Percentiles rank a stretch among this genome's conserved stretches.
These are phyloP conservation scores for Simalia tracyae DNA, from an alignment of 2,797 vertebrate species.

Conservation along the genomic window DNA sequence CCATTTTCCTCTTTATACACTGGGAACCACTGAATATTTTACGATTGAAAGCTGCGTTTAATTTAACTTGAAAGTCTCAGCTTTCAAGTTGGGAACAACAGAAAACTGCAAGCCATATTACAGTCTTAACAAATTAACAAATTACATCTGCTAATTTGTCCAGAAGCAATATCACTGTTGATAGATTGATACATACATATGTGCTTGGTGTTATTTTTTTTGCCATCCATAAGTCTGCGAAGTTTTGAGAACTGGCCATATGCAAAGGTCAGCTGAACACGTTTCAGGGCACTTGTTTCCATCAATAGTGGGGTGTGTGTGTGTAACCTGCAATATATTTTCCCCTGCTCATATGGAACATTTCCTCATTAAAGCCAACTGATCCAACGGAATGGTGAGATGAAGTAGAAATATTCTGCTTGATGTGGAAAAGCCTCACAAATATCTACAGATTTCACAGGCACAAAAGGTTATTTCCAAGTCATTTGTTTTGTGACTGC, in stretches of 20 bases:
- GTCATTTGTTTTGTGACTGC: neutral
- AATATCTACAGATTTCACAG: neutral
- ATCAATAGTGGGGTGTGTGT: neutral
- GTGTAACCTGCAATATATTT: neutral
- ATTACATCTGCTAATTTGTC: slow-evolving; percentile 5
- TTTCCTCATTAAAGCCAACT: neutral
- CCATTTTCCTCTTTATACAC: slow-evolving; percentile 20
- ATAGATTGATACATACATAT: slow-evolving; percentile 16
- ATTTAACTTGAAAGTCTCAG: slow-evolving; percentile 41
- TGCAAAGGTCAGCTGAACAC: neutral
- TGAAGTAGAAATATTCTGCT: neutral
- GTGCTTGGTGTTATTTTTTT: slow-evolving; percentile 41
- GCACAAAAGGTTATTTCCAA: neutral
- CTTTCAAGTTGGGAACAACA: slow-evolving; percentile 22
- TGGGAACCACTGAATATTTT: slow-evolving; percentile 33
- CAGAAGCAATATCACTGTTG: neutral
- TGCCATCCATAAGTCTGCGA: neutral
- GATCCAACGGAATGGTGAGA: neutral
- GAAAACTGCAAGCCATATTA: slow-evolving; percentile 21
- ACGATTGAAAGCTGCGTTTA: slow-evolving; percentile 15
- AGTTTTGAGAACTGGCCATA: neutral
- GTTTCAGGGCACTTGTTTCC: neutral
- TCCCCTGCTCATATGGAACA: neutral
- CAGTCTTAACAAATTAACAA: slow-evolving; percentile 24
- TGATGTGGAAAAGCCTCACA: neutral